Evolutionary conservation across 2,113 vertebrate genomes (phyloP), one percentile per base, ranked within the genome.

Genomic region (Callopanchax toddi): DNA sequence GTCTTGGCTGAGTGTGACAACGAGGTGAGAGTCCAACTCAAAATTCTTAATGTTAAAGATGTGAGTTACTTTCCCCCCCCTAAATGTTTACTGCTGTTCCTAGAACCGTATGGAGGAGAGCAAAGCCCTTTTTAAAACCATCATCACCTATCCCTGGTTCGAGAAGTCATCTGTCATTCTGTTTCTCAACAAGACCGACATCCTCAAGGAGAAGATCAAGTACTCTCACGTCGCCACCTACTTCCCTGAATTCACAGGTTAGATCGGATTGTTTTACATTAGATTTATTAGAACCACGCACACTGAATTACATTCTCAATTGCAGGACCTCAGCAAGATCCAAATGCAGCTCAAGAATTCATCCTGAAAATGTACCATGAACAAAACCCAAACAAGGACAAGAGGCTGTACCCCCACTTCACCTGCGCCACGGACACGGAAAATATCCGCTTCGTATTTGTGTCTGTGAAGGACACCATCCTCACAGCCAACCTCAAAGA

Each of bases 1-100:
- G 97, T 99, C 54, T 93, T 99, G 55, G 96, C 94, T 50, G 97
- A 99, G 65, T 97, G 95, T 2, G 95, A 98, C 89, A 97, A 98
- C 53, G 97, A 98, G 95, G 97, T 98, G 86, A 93, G 93, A 17
- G 1, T 20, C 55, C 25, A 25, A 17, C 23, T 12, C 15, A 11
- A 57, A 18, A n/a, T n/a, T 10, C 12, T 13, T 20, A 48, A 1
- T 10, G 15, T 21, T 11, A 6, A 16, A 1, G 2, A 7, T 20
- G 12, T 11, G 34, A 7, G 17, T 45, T 12, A 11, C 54, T 1
- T 17, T 16, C n/a, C n/a, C n/a, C n/a, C n/a, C n/a, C n/a, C n/a
- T 25, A 55, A 49, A 59, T 2, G 8, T 5, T 12, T 26, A 2
- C 1, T 29, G 5, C 11, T 57, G 2, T 57, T 32, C 15, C 21